Percentiles rank a stretch among this genome's conserved stretches.
These are phyloP conservation scores for Lithobius niger DNA, from an alignment of 1,140 invertebrate species.

Conservation along the genomic window DNA sequence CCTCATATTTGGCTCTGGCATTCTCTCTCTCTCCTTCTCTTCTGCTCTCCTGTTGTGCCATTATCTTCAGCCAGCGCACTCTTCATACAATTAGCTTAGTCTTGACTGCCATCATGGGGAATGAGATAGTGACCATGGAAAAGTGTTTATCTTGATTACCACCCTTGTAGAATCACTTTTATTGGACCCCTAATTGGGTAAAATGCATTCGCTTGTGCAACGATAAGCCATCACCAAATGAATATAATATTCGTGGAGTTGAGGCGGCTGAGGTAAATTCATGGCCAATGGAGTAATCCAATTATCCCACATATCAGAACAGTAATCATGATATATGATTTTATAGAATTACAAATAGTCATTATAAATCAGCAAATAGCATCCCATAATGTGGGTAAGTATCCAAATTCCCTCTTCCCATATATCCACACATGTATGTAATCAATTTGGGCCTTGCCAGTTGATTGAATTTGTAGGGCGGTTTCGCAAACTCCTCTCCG, in stretches of 20 bases:
- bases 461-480: too few species aligned
- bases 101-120: not conserved
- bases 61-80: too few species aligned
- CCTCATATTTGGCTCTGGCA: not conserved
- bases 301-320: not conserved
- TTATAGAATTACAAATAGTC: conserved; percentile 1
- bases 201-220: not conserved
- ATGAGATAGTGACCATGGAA: not conserved
- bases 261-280: not conserved
- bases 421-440: too few species aligned
- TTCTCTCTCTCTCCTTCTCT: not conserved
- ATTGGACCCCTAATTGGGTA: conserved; percentile 4
- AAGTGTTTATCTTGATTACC: conserved; percentile 2
- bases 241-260: not conserved
- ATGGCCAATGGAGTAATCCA: not conserved
- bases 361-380: too few species aligned
- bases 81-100: conserved; percentile 1
- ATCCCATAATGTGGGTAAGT: too few species aligned
- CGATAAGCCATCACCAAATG: conserved; percentile 6
- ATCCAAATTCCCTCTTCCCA: too few species aligned
- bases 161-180: conserved; percentile 2
- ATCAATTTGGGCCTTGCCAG: too few species aligned
- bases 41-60: not conserved
- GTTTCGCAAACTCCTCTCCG: too few species aligned
- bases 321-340: conserved; percentile 3